Conservation (phyloP, 2,888 invertebrate genomes). For the Apodemia zela region DNA sequence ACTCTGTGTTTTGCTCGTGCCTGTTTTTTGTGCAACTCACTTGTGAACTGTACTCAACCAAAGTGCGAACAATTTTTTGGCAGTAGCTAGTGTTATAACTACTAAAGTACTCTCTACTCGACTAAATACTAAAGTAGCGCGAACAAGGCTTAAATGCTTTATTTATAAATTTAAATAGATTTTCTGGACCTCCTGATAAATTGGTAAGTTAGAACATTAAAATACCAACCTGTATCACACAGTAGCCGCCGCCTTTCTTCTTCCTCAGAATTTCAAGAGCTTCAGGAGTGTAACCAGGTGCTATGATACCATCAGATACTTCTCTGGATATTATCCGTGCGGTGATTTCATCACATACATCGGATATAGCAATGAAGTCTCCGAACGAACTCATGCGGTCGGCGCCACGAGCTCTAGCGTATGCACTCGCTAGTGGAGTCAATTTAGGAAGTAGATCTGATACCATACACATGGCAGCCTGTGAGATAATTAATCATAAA, state of each 20-base stretch:
- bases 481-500: constrained; percentile 27
- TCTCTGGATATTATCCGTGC: constrained; percentile 95
- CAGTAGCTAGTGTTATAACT: too few relatives aligned
- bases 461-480: constrained; percentile 96
- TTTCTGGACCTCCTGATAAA: too few relatives aligned
- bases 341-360: constrained; percentile 92
- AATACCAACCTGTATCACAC: constrained; percentile 85
- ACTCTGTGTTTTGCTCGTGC: too few relatives aligned
- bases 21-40: too few relatives aligned
- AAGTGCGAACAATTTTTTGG: too few relatives aligned
- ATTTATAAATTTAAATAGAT: too few relatives aligned
- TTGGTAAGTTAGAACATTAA: neutral
- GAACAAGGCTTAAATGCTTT: too few relatives aligned
- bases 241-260: constrained; percentile 96
- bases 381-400: constrained; percentile 99
- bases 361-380: constrained; percentile 97
- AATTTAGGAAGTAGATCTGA: constrained; percentile 87
- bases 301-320: constrained; percentile 99
- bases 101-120: too few relatives aligned
- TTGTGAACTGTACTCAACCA: too few relatives aligned
- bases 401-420: constrained; percentile 97
- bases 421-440: constrained; percentile 92
- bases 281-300: constrained; percentile 92
- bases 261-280: constrained; percentile 93
- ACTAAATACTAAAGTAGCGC: too few relatives aligned